These are phyloP conservation scores for Tethya wilhelma DNA, from an alignment of 37 sponge, comb jelly and placozoan species.

Conservation along the genomic window DNA sequence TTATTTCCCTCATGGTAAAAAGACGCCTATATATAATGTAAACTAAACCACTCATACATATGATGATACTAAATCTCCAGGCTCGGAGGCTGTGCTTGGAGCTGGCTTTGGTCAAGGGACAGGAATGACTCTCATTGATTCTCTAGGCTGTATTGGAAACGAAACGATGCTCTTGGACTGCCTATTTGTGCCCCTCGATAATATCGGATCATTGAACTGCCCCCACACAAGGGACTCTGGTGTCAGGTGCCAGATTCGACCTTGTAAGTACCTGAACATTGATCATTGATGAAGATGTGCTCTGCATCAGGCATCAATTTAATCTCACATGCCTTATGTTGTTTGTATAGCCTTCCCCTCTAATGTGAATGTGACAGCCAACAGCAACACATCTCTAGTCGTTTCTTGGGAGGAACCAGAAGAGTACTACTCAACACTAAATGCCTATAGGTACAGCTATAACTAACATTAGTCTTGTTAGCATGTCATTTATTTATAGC, in stretches of 20 bases:
- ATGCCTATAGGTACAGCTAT: background rate
- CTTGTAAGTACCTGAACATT: no score
- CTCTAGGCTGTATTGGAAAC: slow-evolving; percentile 22
- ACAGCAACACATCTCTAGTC: background rate
- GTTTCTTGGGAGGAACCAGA: background rate
- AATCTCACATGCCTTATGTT: background rate
- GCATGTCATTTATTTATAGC: no score
- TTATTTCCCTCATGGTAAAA: no score
- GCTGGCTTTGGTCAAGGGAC: slow-evolving; percentile 36
- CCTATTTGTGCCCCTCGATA: no score
- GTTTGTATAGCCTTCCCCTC: background rate
- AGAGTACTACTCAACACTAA: background rate
- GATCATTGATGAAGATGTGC: background rate
- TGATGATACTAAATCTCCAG: no score
- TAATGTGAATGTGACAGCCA: background rate
- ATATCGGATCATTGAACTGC: no score
- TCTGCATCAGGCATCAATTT: background rate
- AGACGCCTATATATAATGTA: no score
- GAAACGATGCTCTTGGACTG: slow-evolving; percentile 14
- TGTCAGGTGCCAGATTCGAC: background rate
- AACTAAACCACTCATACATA: no score
- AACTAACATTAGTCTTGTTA: no score
- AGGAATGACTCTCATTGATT: slow-evolving; percentile 16
- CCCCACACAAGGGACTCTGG: background rate
- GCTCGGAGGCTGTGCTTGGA: slow-evolving; percentile 2